These are phyloP conservation scores for Sesia apiformis DNA, from an alignment of 2,888 invertebrate genomes.

Conservation along the genomic window DNA sequence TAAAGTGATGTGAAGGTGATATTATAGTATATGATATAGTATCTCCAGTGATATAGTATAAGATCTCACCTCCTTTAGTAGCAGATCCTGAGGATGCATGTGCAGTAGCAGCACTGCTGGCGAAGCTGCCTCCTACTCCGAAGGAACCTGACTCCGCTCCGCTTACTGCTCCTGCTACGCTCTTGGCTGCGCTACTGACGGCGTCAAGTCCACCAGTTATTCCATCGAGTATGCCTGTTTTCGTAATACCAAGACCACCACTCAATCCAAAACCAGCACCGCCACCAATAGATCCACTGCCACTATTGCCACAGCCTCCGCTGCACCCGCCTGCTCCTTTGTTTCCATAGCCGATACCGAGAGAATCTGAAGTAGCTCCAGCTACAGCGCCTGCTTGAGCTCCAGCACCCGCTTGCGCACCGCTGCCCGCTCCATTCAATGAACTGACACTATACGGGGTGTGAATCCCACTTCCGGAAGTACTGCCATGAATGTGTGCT, in stretches of 20 bases:
- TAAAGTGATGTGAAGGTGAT: too few relatives aligned
- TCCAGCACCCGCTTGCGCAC: constrained; percentile 15
- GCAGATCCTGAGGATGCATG: constrained; percentile 45
- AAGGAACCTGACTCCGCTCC: constrained; percentile 14
- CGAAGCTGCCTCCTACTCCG: constrained; percentile 31
- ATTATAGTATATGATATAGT: constrained; percentile 7
- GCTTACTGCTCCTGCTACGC: constrained; percentile 30
- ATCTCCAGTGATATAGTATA: too few relatives aligned
- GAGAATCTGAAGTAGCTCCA: constrained; percentile 23
- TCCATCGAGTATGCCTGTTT: constrained; percentile 10
- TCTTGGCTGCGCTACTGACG: constrained; percentile 31
- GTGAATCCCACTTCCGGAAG: neutral
- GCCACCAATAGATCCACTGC: constrained; percentile 7
- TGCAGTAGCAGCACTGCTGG: constrained; percentile 50
- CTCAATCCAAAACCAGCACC: constrained; percentile 12
- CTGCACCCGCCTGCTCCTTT: constrained; percentile 26
- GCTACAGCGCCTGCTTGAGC: constrained; percentile 31
- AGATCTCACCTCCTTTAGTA: constrained; percentile 46
- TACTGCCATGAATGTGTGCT: neutral
- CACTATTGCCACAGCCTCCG: constrained; percentile 27
- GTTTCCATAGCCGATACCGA: constrained; percentile 14
- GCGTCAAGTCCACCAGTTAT: constrained; percentile 14
- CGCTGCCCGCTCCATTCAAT: constrained; percentile 6
- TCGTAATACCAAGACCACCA: constrained; percentile 2
- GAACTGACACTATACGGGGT: constrained; percentile 1